Percentiles rank a stretch among this genome's conserved stretches.
These are phyloP conservation scores for Heliconius nattereri DNA, from an alignment of 1,140 invertebrate species.

Conservation along the genomic window DNA sequence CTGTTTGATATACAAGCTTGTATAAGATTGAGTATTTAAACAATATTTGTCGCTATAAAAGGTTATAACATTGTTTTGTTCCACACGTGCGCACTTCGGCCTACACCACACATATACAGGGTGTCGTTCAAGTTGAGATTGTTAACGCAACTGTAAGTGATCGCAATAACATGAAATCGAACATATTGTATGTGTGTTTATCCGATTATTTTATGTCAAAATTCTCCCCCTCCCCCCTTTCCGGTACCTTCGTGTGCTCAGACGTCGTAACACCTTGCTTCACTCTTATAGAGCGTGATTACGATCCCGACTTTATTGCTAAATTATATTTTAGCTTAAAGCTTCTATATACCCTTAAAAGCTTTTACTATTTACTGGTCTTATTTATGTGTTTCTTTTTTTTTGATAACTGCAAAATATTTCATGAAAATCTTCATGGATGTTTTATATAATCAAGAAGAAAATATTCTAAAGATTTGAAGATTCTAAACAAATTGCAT, in stretches of 20 bases:
- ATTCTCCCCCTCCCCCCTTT: conserved; percentile 53
- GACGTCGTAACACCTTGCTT: conserved; percentile 51
- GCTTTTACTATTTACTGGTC: background rate
- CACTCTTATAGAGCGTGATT: conserved; percentile 34
- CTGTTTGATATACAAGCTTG: conserved; percentile 23
- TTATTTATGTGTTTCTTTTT: background rate
- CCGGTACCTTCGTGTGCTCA: conserved; percentile 66
- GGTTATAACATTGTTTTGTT: conserved; percentile 70
- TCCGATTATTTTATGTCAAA: conserved; percentile 63
- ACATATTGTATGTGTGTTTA: conserved; percentile 70
- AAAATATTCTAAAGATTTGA: background rate
- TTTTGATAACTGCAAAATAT: background rate
- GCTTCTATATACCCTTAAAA: conserved; percentile 28
- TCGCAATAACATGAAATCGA: conserved; percentile 60
- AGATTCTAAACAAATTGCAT: conserved; percentile 43
- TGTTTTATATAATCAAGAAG: background rate
- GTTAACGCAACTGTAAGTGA: conserved; percentile 77
- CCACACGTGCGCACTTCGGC: conserved; percentile 75
- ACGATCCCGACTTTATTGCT: conserved; percentile 30
- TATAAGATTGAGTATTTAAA: conserved; percentile 19
- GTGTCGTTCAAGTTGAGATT: conserved; percentile 78
- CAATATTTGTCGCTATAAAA: conserved; percentile 58
- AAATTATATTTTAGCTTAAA: conserved; percentile 34
- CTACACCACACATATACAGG: conserved; percentile 67
- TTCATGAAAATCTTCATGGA: background rate